A percentile compares a stretch with the other conserved stretches of the same genome.
Conservation (phyloP, 2,888 invertebrate genomes). For the Dynastes tityus region DNA sequence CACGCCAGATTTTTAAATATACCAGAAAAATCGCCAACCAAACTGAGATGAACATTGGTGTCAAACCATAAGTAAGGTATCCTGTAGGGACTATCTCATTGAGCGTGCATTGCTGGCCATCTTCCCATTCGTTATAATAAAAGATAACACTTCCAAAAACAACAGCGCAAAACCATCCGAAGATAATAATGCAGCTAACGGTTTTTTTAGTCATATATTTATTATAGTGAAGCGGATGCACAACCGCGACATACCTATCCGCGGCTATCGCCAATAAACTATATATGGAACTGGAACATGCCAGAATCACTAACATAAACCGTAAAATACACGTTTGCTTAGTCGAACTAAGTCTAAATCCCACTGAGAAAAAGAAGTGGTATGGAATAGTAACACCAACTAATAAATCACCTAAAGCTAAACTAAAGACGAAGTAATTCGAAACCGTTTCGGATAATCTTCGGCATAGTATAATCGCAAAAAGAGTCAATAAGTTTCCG, state of each 20-base stretch:
- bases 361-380: constrained; percentile 79
- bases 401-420: constrained; percentile 85
- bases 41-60: constrained; percentile 81
- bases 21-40: constrained; percentile 84
- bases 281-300: constrained; percentile 85
- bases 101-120: constrained; percentile 76
- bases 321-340: constrained; percentile 80
- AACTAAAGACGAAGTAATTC: constrained; percentile 84
- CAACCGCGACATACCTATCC: constrained; percentile 86
- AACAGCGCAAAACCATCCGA: constrained; percentile 80
- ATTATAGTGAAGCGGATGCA: constrained; percentile 85
- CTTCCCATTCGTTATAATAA: constrained; percentile 84
- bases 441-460: constrained; percentile 81
- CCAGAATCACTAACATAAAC: constrained; percentile 83
- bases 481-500: constrained; percentile 84
- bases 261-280: constrained; percentile 86
- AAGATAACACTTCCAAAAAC: constrained; percentile 80
- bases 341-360: constrained; percentile 73
- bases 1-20: constrained; percentile 85
- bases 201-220: constrained; percentile 82
- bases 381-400: constrained; percentile 86
- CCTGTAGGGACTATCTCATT: constrained; percentile 75
- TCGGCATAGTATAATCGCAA: constrained; percentile 81
- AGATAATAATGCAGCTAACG: constrained; percentile 76
- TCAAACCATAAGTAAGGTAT: constrained; percentile 72